Evolutionary conservation across 2,797 vertebrate genomes (phyloP).

Genomic region (Eulemur rubriventer): DNA sequence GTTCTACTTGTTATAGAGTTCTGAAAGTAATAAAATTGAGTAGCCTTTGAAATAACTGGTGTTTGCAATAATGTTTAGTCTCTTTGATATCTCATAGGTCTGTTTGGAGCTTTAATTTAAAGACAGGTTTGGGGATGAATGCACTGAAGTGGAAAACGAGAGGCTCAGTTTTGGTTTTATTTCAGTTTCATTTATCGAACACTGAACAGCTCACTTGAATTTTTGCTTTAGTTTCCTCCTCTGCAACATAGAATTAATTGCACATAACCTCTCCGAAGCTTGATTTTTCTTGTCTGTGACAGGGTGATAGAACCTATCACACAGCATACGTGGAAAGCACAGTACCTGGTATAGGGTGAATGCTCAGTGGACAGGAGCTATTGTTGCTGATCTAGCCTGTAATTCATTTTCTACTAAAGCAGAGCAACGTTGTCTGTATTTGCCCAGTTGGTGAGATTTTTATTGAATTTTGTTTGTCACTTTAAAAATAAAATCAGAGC

Average conservation of each 20-base stretch:
- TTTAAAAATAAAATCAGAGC: constrained; percentile 61
- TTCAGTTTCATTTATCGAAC: background rate
- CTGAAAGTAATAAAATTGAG: background rate
- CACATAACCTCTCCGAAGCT: background rate
- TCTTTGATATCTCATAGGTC: background rate
- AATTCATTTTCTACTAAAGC: background rate
- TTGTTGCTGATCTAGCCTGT: background rate
- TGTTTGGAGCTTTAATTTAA: background rate
- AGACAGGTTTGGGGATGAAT: background rate
- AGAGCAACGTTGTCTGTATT: background rate
- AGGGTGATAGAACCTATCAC: background rate
- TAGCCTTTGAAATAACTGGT: constrained; percentile 8
- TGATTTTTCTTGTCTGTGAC: constrained; percentile 30
- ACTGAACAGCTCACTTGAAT: background rate
- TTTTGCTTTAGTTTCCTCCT: constrained; percentile 4
- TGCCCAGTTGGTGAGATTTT: background rate
- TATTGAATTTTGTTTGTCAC: background rate
- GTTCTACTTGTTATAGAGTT: background rate
- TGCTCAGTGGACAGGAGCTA: background rate
- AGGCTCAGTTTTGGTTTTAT: background rate
- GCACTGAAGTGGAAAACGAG: background rate
- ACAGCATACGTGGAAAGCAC: background rate
- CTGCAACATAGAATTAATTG: background rate
- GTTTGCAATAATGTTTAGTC: constrained; percentile 2
- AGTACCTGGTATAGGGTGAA: background rate